Percentiles rank a stretch among this genome's conserved stretches.
These are phyloP conservation scores for Pseudochromis fuscus DNA, from an alignment of 2,797 vertebrate species.

Conservation along the genomic window DNA sequence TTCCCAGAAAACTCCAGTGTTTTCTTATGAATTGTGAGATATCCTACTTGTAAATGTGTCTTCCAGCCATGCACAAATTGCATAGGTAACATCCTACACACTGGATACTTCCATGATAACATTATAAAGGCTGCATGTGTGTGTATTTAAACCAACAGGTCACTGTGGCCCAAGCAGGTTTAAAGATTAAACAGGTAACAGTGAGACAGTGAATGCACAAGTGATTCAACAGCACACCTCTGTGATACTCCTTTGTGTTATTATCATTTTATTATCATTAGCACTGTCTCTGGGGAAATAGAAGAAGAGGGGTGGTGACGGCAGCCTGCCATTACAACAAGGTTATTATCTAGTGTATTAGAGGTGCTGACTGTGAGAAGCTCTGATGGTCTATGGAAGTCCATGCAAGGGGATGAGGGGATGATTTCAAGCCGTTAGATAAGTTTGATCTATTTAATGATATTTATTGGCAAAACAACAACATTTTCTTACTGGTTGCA, in stretches of 20 bases:
- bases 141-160: constrained; percentile 13
- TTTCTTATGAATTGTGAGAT: neutral
- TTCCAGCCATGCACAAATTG: neutral
- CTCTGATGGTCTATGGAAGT: neutral
- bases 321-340: neutral
- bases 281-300: neutral
- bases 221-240: constrained; percentile 8
- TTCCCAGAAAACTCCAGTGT: constrained; percentile 3
- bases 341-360: too few species aligned
- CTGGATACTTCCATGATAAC: too few species aligned
- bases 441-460: neutral
- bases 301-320: constrained; percentile 1
- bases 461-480: constrained; percentile 27
- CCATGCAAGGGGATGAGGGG: constrained; percentile 1
- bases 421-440: neutral
- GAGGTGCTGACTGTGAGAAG: too few species aligned
- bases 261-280: neutral
- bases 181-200: constrained; percentile 25
- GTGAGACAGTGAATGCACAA: neutral
- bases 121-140: neutral
- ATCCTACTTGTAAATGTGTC: neutral
- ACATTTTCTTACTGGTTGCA: constrained; percentile 31
- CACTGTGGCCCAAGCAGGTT: neutral
- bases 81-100: neutral
- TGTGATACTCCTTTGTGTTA: constrained; percentile 8